A percentile compares a stretch with the other conserved stretches of the same genome.
Conservation (phyloP, 2,113 vertebrate genomes). For the Antechinus stuartii region DNA sequence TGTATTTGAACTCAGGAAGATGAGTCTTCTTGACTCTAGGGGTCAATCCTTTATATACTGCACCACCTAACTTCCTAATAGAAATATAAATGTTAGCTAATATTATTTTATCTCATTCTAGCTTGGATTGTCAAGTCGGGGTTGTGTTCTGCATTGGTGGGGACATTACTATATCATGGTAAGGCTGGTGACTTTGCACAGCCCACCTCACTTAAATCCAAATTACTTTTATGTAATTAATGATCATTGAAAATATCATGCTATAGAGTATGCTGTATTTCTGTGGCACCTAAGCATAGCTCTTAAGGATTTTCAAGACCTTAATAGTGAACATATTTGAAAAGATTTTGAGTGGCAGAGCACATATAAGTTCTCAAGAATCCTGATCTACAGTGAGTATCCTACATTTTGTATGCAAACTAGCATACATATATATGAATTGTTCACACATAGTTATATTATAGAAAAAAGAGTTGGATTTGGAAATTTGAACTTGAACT, state of each 20-base stretch:
- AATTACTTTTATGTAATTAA: background rate
- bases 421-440: background rate
- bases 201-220: no score
- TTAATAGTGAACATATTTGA: slow-evolving; percentile 1
- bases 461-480: background rate
- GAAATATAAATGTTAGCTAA: background rate
- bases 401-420: background rate
- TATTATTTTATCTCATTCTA: background rate
- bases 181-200: no score
- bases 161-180: background rate
- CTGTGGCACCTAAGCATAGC: background rate
- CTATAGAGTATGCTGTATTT: background rate
- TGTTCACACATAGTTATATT: background rate
- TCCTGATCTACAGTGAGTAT: background rate
- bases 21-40: background rate
- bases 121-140: background rate
- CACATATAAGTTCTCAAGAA: background rate
- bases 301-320: background rate
- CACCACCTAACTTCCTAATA: background rate
- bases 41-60: background rate
- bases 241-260: background rate
- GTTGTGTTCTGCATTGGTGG: background rate
- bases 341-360: background rate
- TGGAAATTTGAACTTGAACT: background rate
- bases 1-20: background rate